These are phyloP conservation scores for Tiphia femorata DNA, from an alignment of 2,888 invertebrate species.

Conservation along the genomic window DNA sequence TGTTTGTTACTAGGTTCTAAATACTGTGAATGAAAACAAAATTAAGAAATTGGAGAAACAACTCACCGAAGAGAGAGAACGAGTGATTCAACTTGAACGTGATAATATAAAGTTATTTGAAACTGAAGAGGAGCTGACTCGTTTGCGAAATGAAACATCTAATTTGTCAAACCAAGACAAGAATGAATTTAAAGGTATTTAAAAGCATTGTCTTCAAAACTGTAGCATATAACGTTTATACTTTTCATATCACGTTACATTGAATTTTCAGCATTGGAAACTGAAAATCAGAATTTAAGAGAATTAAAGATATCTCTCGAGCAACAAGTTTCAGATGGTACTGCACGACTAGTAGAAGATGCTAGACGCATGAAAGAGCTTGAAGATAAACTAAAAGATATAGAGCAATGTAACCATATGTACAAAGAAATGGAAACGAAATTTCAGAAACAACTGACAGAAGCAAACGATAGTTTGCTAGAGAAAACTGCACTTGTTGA, in stretches of 20 bases:
- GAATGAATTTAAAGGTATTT: slow-evolving; percentile 43
- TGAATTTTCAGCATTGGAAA: slow-evolving; percentile 47
- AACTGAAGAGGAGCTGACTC: slow-evolving; percentile 76
- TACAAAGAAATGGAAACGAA: slow-evolving; percentile 49
- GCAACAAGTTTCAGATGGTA: slow-evolving; percentile 59
- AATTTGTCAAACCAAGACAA: slow-evolving; percentile 54
- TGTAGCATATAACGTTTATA: neutral
- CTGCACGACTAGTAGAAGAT: slow-evolving; percentile 60
- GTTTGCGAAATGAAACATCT: slow-evolving; percentile 72
- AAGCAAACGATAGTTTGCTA: slow-evolving; percentile 59
- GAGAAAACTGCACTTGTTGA: slow-evolving; percentile 63
- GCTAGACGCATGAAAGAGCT: slow-evolving; percentile 56
- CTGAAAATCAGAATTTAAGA: slow-evolving; percentile 58
- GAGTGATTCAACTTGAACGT: slow-evolving; percentile 69
- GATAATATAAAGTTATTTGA: slow-evolving; percentile 75
- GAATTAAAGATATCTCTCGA: slow-evolving; percentile 62
- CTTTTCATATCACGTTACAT: neutral
- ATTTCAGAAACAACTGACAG: slow-evolving; percentile 63
- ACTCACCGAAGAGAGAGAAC: slow-evolving; percentile 68
- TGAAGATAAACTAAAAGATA: slow-evolving; percentile 50
- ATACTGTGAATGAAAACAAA: slow-evolving; percentile 68
- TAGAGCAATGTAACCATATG: slow-evolving; percentile 47
- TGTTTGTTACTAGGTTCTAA: slow-evolving; percentile 66
- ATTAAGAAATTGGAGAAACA: slow-evolving; percentile 71
- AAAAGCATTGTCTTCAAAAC: neutral